These are phyloP conservation scores for Pristiophorus japonicus DNA, from an alignment of 2,113 vertebrate species.

Conservation along the genomic window DNA sequence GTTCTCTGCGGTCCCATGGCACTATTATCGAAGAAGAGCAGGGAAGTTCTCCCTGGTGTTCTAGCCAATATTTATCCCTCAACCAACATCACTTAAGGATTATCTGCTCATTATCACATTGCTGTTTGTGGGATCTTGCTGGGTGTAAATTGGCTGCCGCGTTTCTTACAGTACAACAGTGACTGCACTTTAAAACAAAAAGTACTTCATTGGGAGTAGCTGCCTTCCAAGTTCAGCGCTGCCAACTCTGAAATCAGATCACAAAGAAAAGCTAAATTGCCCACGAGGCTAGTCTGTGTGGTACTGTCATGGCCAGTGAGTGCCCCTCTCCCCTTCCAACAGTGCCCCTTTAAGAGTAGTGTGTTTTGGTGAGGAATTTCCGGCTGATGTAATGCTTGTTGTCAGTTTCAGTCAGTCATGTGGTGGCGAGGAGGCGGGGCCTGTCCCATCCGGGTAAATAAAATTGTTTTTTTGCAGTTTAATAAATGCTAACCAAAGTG, in stretches of 20 bases:
- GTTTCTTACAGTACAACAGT: background rate
- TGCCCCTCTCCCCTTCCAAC: background rate
- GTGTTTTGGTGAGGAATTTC: slow-evolving; percentile 20
- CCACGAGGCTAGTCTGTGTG: background rate
- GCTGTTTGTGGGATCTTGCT: background rate
- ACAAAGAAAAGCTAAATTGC: background rate
- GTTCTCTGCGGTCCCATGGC: too few species aligned
- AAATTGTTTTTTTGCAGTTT: background rate
- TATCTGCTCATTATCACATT: background rate
- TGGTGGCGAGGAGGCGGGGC: background rate
- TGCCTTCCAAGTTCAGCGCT: background rate
- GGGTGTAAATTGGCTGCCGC: background rate
- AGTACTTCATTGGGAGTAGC: background rate
- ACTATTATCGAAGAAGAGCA: too few species aligned
- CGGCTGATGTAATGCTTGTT: slow-evolving; percentile 33
- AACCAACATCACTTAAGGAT: background rate
- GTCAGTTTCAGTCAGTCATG: slow-evolving; percentile 36
- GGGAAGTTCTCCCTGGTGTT: background rate
- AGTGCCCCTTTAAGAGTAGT: slow-evolving; percentile 18
- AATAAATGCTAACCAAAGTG: background rate
- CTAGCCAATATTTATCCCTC: background rate
- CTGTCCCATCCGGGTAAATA: too few species aligned
- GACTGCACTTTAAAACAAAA: background rate
- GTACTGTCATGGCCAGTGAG: too few species aligned
- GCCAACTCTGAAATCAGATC: background rate